phyloP scores from a whole-genome alignment of 2,797 vertebrate species.

The Poliocrania exsul region DNA sequence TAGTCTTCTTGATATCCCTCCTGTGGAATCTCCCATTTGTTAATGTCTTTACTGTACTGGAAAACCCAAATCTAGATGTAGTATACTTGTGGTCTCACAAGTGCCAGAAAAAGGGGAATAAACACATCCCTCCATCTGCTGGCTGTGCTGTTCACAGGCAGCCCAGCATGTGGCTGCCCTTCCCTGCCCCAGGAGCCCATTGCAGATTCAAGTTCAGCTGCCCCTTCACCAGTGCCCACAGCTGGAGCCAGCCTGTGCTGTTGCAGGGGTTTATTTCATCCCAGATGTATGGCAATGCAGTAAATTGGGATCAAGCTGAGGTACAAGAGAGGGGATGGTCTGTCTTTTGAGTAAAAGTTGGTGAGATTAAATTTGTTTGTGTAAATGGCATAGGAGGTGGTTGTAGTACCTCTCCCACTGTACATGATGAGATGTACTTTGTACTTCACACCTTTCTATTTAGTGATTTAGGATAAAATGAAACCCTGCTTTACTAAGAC shows the following conservation, averaged over 20 bases:
- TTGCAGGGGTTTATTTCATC: neutral
- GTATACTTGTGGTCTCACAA: neutral
- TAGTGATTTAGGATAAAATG: neutral
- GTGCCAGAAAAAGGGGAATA: neutral
- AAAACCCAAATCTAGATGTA: neutral
- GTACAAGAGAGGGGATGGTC: neutral
- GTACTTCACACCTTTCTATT: neutral
- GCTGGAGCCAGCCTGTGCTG: neutral
- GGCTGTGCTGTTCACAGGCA: neutral
- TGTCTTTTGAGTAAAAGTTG: neutral
- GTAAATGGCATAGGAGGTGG: neutral
- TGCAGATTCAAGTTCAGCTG: neutral
- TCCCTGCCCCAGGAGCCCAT: neutral
- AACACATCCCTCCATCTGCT: neutral
- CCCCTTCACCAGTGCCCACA: neutral
- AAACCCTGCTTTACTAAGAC: neutral
- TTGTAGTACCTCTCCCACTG: neutral
- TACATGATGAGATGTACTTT: neutral
- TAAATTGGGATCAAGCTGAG: neutral
- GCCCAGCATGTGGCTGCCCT: neutral
- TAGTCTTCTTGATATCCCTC: neutral
- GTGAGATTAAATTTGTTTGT: neutral
- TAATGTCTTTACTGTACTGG: neutral
- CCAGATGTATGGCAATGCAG: neutral
- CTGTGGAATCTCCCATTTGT: neutral